These are phyloP conservation scores for Colletes gigas DNA, from an alignment of 1,140 invertebrate genomes.

Conservation along the genomic window DNA sequence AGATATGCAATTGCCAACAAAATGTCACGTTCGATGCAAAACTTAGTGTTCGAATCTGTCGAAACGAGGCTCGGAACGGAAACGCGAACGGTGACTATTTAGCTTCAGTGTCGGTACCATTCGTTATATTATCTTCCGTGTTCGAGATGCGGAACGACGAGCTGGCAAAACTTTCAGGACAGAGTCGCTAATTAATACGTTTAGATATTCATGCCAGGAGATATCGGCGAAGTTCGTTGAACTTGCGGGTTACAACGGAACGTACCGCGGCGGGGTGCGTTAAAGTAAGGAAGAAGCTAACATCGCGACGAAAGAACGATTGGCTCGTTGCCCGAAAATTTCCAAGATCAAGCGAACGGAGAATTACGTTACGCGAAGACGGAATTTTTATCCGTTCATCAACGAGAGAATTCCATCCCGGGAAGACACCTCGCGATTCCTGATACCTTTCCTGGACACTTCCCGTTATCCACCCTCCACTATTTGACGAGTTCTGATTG, in stretches of 20 bases:
- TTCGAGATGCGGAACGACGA: conserved; percentile 12
- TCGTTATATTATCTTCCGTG: conserved; percentile 16
- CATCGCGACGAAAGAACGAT: conserved; percentile 3
- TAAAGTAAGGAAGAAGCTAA: conserved; percentile 11
- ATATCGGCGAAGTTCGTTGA: conserved; percentile 41
- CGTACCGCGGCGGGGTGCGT: conserved; percentile 7
- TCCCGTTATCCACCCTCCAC: too few relatives aligned
- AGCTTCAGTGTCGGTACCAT: background rate
- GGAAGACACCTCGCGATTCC: too few relatives aligned
- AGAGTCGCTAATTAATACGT: conserved; percentile 49
- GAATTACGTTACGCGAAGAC: background rate
- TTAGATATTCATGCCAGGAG: conserved; percentile 42
- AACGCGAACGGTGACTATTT: conserved; percentile 13
- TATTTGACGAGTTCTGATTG: too few relatives aligned
- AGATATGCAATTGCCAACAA: too few relatives aligned
- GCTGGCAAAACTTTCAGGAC: conserved; percentile 20
- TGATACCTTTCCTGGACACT: too few relatives aligned
- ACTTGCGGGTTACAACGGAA: conserved; percentile 14
- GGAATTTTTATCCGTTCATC: conserved; percentile 1
- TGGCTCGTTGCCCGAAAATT: conserved; percentile 28
- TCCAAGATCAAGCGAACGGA: background rate
- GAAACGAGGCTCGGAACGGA: background rate
- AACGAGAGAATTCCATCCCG: background rate
- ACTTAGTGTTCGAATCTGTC: background rate
- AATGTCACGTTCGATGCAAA: too few relatives aligned